Evolutionary conservation across 2,113 vertebrate species (phyloP).

Genomic region (Otis tarda): DNA sequence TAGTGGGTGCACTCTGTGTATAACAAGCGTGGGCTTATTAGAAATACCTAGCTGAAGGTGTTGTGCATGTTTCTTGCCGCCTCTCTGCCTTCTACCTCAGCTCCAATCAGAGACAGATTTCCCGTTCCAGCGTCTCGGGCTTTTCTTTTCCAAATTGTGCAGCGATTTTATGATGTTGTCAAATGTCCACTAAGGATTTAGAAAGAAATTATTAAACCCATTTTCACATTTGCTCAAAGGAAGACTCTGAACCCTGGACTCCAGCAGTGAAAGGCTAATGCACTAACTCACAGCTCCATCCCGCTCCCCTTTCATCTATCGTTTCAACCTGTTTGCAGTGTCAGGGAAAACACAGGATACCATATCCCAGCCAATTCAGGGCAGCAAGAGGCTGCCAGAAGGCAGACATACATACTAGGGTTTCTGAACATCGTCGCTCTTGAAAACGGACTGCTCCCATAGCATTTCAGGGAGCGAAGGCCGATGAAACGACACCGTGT

Average conservation of each 20-base stretch:
- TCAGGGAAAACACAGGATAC: conserved; percentile 33
- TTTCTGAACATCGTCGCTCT: neutral
- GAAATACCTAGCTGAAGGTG: neutral
- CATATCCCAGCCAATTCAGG: neutral
- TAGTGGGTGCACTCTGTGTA: conserved; percentile 37
- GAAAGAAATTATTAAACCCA: neutral
- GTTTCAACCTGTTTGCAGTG: conserved; percentile 37
- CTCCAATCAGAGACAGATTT: neutral
- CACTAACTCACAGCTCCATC: neutral
- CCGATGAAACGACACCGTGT: fast-evolving
- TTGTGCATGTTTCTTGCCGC: neutral
- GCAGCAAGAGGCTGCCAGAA: conserved; percentile 8
- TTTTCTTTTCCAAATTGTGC: neutral
- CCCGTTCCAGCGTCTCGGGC: neutral
- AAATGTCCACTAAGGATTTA: neutral
- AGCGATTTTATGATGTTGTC: neutral
- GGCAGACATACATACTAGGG: neutral
- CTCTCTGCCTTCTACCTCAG: neutral
- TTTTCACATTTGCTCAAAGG: conserved; percentile 16
- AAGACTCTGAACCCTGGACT: neutral
- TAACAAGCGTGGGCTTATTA: conserved; percentile 32
- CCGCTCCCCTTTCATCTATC: neutral
- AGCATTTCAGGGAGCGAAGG: neutral
- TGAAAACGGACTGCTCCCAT: neutral
- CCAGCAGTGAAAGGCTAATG: conserved; percentile 23